phyloP scores from a whole-genome alignment of 2,888 invertebrate species.

The Theristus sp. region DNA sequence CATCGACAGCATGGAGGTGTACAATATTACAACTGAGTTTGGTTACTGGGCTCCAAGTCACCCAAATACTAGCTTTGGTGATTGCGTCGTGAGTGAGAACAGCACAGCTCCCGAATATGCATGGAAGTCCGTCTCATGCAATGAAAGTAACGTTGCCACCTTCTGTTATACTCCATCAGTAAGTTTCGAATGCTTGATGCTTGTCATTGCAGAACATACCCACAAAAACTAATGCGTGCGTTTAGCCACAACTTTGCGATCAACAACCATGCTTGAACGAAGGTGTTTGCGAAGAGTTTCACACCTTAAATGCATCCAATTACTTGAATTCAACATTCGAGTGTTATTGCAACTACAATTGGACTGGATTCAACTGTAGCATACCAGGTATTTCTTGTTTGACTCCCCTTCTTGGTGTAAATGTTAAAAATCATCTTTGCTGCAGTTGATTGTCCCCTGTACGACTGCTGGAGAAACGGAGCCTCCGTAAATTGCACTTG shows the following conservation, averaged over 20 bases:
- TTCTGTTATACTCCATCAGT: not conserved
- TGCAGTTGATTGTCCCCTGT: not conserved
- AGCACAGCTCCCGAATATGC: not conserved
- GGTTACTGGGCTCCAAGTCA: not conserved
- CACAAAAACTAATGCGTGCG: too few species aligned
- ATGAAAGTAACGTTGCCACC: not conserved
- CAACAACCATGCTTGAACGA: not conserved
- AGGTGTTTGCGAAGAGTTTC: not conserved
- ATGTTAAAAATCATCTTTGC: not conserved
- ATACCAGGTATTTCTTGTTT: not conserved
- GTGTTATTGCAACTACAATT: not conserved
- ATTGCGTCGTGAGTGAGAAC: not conserved
- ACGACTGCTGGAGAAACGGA: not conserved
- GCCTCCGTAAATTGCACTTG: not conserved
- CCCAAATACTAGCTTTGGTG: not conserved
- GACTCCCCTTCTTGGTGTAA: too few species aligned
- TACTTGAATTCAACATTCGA: not conserved
- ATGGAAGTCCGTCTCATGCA: not conserved
- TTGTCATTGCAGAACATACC: not conserved
- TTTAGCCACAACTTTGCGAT: not conserved
- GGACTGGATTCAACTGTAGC: not conserved
- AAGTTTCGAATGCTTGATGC: not conserved
- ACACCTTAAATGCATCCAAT: too few species aligned
- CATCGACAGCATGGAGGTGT: not conserved
- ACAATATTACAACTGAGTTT: too few species aligned